Percentiles rank a stretch among this genome's conserved stretches.
These are phyloP conservation scores for Graphium colonna DNA, from an alignment of 2,888 invertebrate species.

Conservation along the genomic window DNA sequence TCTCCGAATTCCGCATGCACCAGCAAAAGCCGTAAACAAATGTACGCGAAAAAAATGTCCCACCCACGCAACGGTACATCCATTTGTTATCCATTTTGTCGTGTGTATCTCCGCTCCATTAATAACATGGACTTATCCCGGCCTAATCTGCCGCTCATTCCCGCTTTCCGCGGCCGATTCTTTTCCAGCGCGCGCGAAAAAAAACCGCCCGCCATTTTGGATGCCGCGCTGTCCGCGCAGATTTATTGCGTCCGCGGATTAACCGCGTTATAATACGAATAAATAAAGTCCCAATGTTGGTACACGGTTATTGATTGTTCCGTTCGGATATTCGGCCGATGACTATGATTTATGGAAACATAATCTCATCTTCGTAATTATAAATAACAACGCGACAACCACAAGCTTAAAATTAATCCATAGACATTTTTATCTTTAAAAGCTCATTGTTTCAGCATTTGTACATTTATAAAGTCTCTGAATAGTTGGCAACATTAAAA, in stretches of 20 bases:
- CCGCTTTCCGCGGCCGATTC: conserved; percentile 75
- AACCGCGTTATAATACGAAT: conserved; percentile 53
- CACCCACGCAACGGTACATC: conserved; percentile 40
- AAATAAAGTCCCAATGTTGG: conserved; percentile 34
- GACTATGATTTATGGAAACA: too few species aligned
- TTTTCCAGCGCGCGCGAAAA: conserved; percentile 64
- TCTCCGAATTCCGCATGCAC: neutral
- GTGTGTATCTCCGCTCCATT: conserved; percentile 74
- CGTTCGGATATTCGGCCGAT: conserved; percentile 17
- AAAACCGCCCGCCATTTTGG: conserved; percentile 62
- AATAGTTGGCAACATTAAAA: neutral
- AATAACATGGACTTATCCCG: conserved; percentile 73
- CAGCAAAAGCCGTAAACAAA: conserved; percentile 27
- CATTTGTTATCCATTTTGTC: conserved; percentile 69
- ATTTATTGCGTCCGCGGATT: conserved; percentile 71
- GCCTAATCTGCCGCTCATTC: conserved; percentile 76
- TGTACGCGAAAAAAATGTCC: conserved; percentile 25
- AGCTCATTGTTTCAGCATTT: too few species aligned
- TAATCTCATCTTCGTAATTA: too few species aligned
- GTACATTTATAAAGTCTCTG: too few species aligned
- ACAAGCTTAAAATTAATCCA: too few species aligned
- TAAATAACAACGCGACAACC: too few species aligned
- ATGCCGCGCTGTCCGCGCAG: conserved; percentile 52
- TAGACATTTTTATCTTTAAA: too few species aligned
- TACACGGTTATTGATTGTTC: conserved; percentile 21